Evolutionary conservation across 2,113 vertebrate species (phyloP).

Genomic region (Seriola rivoliana): DNA sequence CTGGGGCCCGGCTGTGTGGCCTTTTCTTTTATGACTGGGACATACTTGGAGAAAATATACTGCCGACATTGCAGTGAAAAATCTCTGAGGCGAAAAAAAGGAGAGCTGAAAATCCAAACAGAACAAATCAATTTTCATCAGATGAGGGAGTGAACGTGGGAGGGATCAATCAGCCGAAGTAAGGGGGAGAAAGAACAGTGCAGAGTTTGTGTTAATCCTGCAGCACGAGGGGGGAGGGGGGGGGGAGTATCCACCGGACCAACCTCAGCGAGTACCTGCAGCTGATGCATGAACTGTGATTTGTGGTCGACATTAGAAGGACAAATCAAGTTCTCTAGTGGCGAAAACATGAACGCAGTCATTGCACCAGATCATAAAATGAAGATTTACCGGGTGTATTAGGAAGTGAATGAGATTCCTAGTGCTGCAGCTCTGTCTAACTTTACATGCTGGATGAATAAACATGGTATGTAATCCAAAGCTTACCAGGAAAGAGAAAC

Average conservation of each 20-base stretch:
- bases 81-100: slow-evolving; percentile 78
- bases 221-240: not conserved
- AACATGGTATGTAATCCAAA: not conserved
- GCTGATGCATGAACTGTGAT: slow-evolving; percentile 34
- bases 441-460: slow-evolving; percentile 34
- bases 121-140: slow-evolving; percentile 90
- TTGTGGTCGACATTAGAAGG: slow-evolving; percentile 34
- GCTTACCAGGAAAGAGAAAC: not conserved
- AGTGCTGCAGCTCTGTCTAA: not conserved
- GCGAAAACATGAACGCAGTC: slow-evolving; percentile 35
- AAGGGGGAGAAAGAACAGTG: slow-evolving; percentile 27
- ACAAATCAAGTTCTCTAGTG: slow-evolving; percentile 10
- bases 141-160: slow-evolving; percentile 63
- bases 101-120: slow-evolving; percentile 63
- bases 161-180: slow-evolving; percentile 82
- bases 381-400: slow-evolving; percentile 42
- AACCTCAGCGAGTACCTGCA: slow-evolving; percentile 30
- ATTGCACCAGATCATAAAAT: slow-evolving; percentile 15
- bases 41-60: slow-evolving; percentile 81
- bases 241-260: not conserved
- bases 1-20: slow-evolving; percentile 73
- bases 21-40: slow-evolving; percentile 74
- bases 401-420: slow-evolving; percentile 24
- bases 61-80: slow-evolving; percentile 77
- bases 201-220: slow-evolving; percentile 25